Base-by-base conservation (phyloP, 2,797 vertebrate genomes). In the Chaetodon trifasciatus region DNA sequence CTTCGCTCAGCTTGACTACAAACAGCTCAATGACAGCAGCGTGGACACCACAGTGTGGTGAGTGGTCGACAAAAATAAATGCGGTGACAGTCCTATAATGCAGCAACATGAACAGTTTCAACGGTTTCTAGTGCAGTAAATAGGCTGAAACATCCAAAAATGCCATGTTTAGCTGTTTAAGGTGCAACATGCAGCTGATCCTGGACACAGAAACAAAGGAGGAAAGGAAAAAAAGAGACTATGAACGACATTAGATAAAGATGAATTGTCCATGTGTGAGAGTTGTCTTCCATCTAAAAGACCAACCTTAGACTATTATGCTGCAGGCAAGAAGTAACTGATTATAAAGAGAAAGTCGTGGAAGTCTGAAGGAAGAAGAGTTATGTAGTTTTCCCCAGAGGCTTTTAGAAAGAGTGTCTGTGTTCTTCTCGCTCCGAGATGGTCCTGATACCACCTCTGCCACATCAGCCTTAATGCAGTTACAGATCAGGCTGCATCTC, bases 31-130 rank as follows among this genome's bases (percentile, higher is more conserved):
- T 3, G 98, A 99, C 92, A 96, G 97, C 94, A 97, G 97, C 16
- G 96, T 98, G 92, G 98, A 99, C 95, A 98, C 98, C 80, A 97
- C 96, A 49, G 98, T 99, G 82, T 99, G 98, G 98, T 99, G 93
- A 96, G 97, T 83, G 8, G 12, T 44, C 42, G 28, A 7, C 49
- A 56, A 5, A 42, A 28, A 64, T 10, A 42, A 15, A 66, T 19
- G 35, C 46, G 42, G n/a, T n/a, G 23, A 44, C 46, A 32, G 17
- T n/a, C 8, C 8, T 47, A 16, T 32, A 24, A 49, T 79, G 24
- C n/a, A 32, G 17, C 13, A 11, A 44, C 53, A 28, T 19, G 35
- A 12, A 64, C 8, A 0, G 16, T 17, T 6, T 9, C 16, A 37
- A 76, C 23, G 0, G 40, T 60, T 76, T 70, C 0, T 16, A 37